Percentiles rank a stretch among this genome's conserved stretches.
Evolutionary conservation across 2,888 invertebrate species (phyloP).

Genomic region (Cheilosia soror): DNA sequence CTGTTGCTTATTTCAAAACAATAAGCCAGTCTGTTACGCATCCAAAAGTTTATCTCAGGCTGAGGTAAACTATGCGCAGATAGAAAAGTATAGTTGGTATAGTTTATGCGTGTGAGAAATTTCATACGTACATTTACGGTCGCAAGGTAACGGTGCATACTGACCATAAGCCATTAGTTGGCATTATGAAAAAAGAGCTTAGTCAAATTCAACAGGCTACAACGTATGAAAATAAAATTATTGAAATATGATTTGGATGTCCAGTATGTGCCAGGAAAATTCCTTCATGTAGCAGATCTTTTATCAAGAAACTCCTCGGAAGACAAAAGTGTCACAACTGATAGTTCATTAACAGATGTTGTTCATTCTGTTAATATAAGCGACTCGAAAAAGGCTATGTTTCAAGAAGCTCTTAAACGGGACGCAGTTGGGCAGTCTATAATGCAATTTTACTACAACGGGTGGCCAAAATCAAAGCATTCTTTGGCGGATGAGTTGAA

Average conservation of each 20-base stretch:
- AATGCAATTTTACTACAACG: neutral
- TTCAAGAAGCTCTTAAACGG: neutral
- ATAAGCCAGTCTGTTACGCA: slow-evolving; percentile 66
- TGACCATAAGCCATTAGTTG: slow-evolving; percentile 45
- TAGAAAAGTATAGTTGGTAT: slow-evolving; percentile 53
- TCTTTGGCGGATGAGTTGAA: slow-evolving; percentile 4
- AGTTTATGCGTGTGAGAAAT: slow-evolving; percentile 45
- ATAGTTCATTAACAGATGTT: slow-evolving; percentile 26
- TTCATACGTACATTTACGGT: slow-evolving; percentile 15
- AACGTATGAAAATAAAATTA: slow-evolving; percentile 56
- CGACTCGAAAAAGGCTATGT: neutral
- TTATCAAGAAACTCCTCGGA: slow-evolving; percentile 50
- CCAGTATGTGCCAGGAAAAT: slow-evolving; percentile 69
- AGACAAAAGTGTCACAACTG: slow-evolving; percentile 7
- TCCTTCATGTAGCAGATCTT: slow-evolving; percentile 74
- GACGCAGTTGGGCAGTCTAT: too few species aligned
- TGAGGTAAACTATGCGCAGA: slow-evolving; percentile 72
- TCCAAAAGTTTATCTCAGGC: slow-evolving; percentile 76
- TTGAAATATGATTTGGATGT: slow-evolving; percentile 75
- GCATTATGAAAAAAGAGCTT: slow-evolving; percentile 72
- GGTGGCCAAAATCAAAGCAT: slow-evolving; percentile 25
- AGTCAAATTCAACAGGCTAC: slow-evolving; percentile 43
- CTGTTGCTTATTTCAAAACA: slow-evolving; percentile 23
- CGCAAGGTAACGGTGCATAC: neutral
- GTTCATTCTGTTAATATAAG: slow-evolving; percentile 39